Evolutionary conservation across 2,113 vertebrate species (phyloP).

Genomic region (Anthoscopus minutus): DNA sequence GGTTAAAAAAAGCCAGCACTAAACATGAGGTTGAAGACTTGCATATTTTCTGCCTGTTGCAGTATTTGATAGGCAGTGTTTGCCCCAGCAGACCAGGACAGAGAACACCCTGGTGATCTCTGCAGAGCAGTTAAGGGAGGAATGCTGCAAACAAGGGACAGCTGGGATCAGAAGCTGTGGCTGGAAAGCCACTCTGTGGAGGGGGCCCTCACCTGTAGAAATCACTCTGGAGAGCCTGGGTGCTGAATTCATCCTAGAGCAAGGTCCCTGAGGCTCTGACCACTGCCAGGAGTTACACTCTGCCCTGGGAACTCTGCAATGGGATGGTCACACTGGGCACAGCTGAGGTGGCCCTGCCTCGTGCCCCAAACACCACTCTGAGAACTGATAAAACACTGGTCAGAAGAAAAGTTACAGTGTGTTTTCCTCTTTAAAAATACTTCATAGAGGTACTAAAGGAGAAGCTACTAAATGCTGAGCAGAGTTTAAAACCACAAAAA

Average conservation of each 20-base stretch:
- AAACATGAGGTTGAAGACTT: background rate
- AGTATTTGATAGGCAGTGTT: background rate
- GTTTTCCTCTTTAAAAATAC: background rate
- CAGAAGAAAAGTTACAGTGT: background rate
- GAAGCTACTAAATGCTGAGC: background rate
- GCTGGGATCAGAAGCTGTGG: background rate
- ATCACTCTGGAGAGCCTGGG: background rate
- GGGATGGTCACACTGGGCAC: accelerated
- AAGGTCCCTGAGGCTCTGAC: background rate
- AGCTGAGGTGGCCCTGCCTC: background rate
- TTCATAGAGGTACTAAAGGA: background rate
- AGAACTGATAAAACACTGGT: background rate
- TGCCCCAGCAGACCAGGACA: background rate
- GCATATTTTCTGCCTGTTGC: background rate
- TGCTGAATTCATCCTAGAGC: background rate
- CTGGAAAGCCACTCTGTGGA: background rate
- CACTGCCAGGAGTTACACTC: accelerated
- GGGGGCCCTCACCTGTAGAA: background rate
- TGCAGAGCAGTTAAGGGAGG: too few relatives aligned
- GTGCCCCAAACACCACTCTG: background rate
- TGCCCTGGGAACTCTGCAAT: too few relatives aligned
- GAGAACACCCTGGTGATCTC: background rate
- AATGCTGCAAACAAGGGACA: background rate
- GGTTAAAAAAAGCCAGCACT: background rate
- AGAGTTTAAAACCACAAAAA: background rate